phyloP scores from a whole-genome alignment of 2,888 invertebrate species.

The Fragum whitleyi region DNA sequence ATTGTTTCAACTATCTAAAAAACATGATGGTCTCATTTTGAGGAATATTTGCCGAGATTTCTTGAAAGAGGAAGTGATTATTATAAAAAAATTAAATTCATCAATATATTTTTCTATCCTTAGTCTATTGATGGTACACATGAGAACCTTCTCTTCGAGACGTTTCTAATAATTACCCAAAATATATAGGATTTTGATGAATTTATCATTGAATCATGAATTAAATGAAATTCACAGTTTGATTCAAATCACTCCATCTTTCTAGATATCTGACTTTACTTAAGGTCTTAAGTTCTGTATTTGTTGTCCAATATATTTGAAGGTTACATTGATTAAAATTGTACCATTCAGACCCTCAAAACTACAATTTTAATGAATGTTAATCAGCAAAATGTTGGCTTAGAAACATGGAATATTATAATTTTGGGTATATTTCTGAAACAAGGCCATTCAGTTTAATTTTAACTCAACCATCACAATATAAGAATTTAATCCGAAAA shows the following conservation, averaged over 20 bases:
- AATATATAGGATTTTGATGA: not conserved
- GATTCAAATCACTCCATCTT: too few species aligned
- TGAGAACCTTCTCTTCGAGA: not conserved
- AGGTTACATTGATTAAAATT: not conserved
- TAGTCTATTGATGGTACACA: not conserved
- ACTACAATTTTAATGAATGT: not conserved
- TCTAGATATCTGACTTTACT: too few species aligned
- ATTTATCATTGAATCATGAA: too few species aligned
- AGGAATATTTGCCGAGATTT: too few species aligned
- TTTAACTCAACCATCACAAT: not conserved
- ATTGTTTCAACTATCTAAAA: constrained; percentile 63
- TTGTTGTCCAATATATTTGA: not conserved
- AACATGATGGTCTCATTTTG: not conserved
- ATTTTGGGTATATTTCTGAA: not conserved
- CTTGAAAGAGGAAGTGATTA: not conserved
- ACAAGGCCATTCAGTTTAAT: too few species aligned
- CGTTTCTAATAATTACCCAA: not conserved
- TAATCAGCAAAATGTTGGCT: not conserved
- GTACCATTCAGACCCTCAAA: not conserved
- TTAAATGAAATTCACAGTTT: too few species aligned
- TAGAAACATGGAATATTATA: not conserved
- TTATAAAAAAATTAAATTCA: too few species aligned
- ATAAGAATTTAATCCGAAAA: not conserved
- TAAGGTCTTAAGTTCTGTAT: not conserved
- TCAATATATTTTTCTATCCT: not conserved